Evolutionary conservation across 2,888 invertebrate species (phyloP).

Genomic region (Marronus borbonicus): DNA sequence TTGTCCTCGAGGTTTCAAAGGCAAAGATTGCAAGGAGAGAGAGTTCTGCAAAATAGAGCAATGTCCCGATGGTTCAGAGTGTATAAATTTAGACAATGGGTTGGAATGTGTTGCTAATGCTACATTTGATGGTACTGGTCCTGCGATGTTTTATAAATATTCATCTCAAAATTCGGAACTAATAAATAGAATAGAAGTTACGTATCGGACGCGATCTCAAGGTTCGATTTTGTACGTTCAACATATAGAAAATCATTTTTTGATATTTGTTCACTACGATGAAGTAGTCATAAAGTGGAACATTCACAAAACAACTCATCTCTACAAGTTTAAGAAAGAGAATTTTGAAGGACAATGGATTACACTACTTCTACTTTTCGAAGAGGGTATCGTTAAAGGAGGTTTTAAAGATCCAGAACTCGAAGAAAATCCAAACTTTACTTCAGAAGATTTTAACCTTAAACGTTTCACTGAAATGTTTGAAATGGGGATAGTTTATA

Average conservation of each 20-base stretch:
- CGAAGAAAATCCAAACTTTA: slow-evolving; percentile 72
- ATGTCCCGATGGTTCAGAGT: slow-evolving; percentile 86
- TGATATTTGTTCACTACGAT: slow-evolving; percentile 80
- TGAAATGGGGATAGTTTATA: slow-evolving; percentile 67
- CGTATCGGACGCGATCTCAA: slow-evolving; percentile 80
- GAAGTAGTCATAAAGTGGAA: slow-evolving; percentile 82
- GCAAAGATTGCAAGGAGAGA: slow-evolving; percentile 91
- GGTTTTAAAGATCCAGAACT: slow-evolving; percentile 73
- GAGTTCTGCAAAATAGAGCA: slow-evolving; percentile 90
- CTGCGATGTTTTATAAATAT: slow-evolving; percentile 77
- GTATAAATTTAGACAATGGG: slow-evolving; percentile 90
- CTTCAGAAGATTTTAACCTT: slow-evolving; percentile 71
- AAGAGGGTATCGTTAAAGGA: slow-evolving; percentile 66
- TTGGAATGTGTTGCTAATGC: slow-evolving; percentile 94
- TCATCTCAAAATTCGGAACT: slow-evolving; percentile 61
- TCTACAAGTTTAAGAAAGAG: slow-evolving; percentile 74
- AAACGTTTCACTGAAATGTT: slow-evolving; percentile 72
- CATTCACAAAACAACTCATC: slow-evolving; percentile 70
- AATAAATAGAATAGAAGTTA: slow-evolving; percentile 72
- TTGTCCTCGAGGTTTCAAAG: slow-evolving; percentile 91
- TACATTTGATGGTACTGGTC: slow-evolving; percentile 85
- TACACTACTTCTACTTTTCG: slow-evolving; percentile 74
- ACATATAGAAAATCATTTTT: slow-evolving; percentile 75
- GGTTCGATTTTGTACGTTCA: slow-evolving; percentile 84
- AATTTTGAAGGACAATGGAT: slow-evolving; percentile 79